A percentile compares a stretch with the other conserved stretches of the same genome.
phyloP scores from a whole-genome alignment of 2,888 invertebrate species.

The Napeogenes inachia region DNA sequence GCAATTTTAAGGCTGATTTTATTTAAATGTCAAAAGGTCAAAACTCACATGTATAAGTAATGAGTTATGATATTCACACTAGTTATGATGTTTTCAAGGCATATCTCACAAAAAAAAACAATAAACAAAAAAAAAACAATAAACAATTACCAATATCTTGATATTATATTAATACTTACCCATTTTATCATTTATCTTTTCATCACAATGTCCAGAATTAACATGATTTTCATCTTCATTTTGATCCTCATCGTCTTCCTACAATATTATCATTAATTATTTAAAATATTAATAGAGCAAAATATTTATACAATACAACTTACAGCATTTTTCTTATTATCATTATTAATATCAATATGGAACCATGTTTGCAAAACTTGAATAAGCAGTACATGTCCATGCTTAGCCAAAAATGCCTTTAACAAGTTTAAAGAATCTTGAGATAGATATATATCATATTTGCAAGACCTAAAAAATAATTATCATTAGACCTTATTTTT shows the following conservation, averaged over 20 bases:
- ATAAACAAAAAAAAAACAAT: no score
- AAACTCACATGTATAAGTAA: no score
- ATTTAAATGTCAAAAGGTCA: no score
- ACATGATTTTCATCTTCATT: slow-evolving; percentile 52
- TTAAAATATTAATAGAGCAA: slow-evolving; percentile 7
- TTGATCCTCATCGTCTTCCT: slow-evolving; percentile 68
- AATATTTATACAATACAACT: slow-evolving; percentile 35
- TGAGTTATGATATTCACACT: no score
- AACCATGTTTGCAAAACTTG: slow-evolving; percentile 82
- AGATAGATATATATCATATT: slow-evolving; percentile 83
- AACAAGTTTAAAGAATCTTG: slow-evolving; percentile 80
- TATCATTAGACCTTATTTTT: neutral
- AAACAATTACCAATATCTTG: no score
- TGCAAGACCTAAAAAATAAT: slow-evolving; percentile 77
- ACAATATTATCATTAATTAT: slow-evolving; percentile 22
- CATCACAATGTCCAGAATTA: slow-evolving; percentile 44
- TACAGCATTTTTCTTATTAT: slow-evolving; percentile 58
- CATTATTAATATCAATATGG: slow-evolving; percentile 77
- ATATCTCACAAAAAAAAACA: no score
- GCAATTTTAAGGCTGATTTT: no score
- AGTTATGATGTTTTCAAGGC: no score
- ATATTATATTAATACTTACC: slow-evolving; percentile 40
- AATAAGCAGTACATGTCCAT: slow-evolving; percentile 82
- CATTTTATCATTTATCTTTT: slow-evolving; percentile 47
- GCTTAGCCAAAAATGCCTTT: slow-evolving; percentile 81